Evolutionary conservation across 2,113 vertebrate species (phyloP).

Genomic region (Lontra canadensis): DNA sequence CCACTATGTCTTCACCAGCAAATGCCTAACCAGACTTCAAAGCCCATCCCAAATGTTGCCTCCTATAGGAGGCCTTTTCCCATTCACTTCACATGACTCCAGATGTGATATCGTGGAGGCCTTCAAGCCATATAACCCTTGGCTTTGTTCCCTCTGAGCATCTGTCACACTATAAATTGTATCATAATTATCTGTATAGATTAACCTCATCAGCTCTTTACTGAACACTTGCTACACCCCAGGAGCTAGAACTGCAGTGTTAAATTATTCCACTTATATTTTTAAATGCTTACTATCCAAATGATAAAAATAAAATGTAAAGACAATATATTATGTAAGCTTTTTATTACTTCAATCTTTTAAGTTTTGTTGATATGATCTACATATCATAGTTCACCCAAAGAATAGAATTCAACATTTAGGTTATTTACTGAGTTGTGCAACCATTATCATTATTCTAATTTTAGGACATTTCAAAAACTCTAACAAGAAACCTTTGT

Average conservation of each 20-base stretch:
- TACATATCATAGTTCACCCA: neutral
- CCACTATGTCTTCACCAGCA: neutral
- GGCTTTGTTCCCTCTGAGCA: neutral
- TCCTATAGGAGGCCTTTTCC: neutral
- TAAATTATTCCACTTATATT: neutral
- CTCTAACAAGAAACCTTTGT: neutral
- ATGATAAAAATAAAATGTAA: conserved; percentile 7
- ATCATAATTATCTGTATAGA: neutral
- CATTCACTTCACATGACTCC: neutral
- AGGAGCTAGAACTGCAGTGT: neutral
- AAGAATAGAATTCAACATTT: neutral
- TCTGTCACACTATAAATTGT: neutral
- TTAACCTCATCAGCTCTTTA: neutral
- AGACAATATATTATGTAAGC: neutral
- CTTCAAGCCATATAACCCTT: neutral
- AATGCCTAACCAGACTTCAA: neutral
- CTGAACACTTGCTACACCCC: neutral
- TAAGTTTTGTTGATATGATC: neutral
- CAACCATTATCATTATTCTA: neutral
- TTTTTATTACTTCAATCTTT: conserved; percentile 28
- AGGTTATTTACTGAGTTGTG: neutral
- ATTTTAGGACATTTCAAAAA: neutral
- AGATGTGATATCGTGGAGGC: neutral
- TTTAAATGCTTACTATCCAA: neutral
- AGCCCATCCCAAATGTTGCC: neutral